Percentiles rank a stretch among this genome's conserved stretches.
These are phyloP conservation scores for Metalampra italica DNA, from an alignment of 2,888 invertebrate species.

Conservation along the genomic window DNA sequence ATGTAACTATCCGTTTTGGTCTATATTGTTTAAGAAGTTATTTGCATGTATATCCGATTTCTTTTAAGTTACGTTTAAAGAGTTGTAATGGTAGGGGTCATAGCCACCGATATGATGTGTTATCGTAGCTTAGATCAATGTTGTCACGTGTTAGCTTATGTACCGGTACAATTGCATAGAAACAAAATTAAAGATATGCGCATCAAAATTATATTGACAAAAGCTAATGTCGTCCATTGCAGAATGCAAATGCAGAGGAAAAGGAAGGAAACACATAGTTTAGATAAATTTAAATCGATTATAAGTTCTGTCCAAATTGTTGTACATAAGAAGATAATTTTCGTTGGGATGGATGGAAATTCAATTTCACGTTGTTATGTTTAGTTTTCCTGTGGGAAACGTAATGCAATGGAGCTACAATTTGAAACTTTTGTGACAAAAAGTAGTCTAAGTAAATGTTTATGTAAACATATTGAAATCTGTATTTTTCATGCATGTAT, in stretches of 20 bases:
- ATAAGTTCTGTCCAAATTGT: conserved; percentile 50
- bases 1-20: conserved; percentile 14
- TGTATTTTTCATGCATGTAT: too few relatives aligned
- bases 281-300: conserved; percentile 29
- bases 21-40: conserved; percentile 19
- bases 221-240: conserved; percentile 69
- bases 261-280: conserved; percentile 68
- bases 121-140: conserved; percentile 60
- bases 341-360: conserved; percentile 21
- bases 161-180: conserved; percentile 29
- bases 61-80: conserved; percentile 22
- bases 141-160: conserved; percentile 60
- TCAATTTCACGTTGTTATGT: conserved; percentile 14
- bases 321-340: conserved; percentile 35
- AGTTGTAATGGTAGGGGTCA: conserved; percentile 22
- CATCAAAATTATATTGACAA: conserved; percentile 41
- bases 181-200: conserved; percentile 14
- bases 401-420: conserved; percentile 1
- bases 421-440: background rate
- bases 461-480: too few relatives aligned
- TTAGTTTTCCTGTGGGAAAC: too few relatives aligned
- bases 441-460: too few relatives aligned
- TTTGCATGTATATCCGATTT: conserved; percentile 54
- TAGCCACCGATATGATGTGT: conserved; percentile 1
- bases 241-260: conserved; percentile 69